Evolutionary conservation across 1,140 invertebrate genomes (phyloP).

Genomic region (Cephus cinctus): DNA sequence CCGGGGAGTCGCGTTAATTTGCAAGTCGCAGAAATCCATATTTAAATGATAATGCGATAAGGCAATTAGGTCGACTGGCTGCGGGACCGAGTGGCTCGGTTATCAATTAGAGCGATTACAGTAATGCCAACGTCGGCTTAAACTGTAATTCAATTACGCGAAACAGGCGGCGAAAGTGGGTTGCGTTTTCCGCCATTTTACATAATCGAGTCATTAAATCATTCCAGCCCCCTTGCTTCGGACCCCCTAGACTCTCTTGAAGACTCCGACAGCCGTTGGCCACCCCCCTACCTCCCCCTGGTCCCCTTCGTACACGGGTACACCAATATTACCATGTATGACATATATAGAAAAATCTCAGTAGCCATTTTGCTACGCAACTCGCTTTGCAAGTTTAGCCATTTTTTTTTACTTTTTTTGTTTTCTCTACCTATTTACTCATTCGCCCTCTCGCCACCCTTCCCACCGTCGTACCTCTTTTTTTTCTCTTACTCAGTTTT

Average conservation of each 20-base stretch:
- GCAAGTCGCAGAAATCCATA: slow-evolving; percentile 31
- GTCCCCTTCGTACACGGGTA: no score
- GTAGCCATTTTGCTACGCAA: no score
- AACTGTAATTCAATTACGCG: slow-evolving; percentile 29
- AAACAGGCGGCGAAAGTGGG: slow-evolving; percentile 25
- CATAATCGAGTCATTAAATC: slow-evolving; percentile 28
- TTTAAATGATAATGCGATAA: slow-evolving; percentile 46
- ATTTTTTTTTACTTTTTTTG: no score
- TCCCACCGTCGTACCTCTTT: slow-evolving; percentile 18
- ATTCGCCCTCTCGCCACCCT: no score
- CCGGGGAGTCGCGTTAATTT: slow-evolving; percentile 40
- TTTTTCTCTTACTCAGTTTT: slow-evolving; percentile 9
- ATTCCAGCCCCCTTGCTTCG: slow-evolving; percentile 11
- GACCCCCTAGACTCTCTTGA: neutral
- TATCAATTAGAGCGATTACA: slow-evolving; percentile 46
- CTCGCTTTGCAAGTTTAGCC: no score
- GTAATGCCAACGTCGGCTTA: slow-evolving; percentile 36
- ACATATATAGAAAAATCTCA: no score
- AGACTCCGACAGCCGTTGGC: slow-evolving; percentile 3
- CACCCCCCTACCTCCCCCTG: neutral
- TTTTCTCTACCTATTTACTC: no score
- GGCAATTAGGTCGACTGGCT: slow-evolving; percentile 37
- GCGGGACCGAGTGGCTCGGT: slow-evolving; percentile 27
- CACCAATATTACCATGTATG: no score
- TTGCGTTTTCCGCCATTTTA: slow-evolving; percentile 15